These are phyloP conservation scores for Agelastica alni DNA, from an alignment of 2,888 invertebrate genomes.

Conservation along the genomic window DNA sequence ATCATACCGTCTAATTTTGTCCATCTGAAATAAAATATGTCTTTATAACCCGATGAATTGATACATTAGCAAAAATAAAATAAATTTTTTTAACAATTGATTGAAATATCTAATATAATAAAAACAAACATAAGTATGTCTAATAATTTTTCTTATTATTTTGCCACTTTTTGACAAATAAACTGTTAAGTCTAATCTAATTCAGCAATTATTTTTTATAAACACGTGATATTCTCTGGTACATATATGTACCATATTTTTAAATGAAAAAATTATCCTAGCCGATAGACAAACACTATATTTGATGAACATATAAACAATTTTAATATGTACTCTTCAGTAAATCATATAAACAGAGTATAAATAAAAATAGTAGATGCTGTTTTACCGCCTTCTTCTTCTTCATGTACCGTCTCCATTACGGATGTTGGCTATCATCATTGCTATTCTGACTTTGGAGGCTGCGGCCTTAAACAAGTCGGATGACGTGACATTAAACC, in stretches of 20 bases:
- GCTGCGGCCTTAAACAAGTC: no score
- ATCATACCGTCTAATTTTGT: not conserved
- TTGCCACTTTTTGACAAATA: not conserved
- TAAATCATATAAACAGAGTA: not conserved
- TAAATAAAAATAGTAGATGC: not conserved
- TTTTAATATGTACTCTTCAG: not conserved
- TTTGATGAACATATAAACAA: not conserved
- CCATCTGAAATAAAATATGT: slow-evolving; percentile 2
- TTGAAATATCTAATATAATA: no score
- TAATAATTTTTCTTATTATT: not conserved
- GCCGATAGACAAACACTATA: not conserved
- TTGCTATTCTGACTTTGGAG: no score
- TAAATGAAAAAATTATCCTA: slow-evolving; percentile 1
- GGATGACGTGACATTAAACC: no score
- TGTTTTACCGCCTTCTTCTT: no score
- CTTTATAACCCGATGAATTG: no score
- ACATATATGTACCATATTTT: slow-evolving; percentile 1
- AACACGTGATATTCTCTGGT: not conserved
- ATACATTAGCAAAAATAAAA: no score
- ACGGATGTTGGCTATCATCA: no score
- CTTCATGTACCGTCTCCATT: no score
- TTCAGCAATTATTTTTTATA: slow-evolving; percentile 1
- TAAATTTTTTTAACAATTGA: no score
- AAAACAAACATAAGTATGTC: no score
- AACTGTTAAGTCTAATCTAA: not conserved